Base-by-base conservation (phyloP, 2,888 invertebrate species). In the Torymus tubicola region DNA sequence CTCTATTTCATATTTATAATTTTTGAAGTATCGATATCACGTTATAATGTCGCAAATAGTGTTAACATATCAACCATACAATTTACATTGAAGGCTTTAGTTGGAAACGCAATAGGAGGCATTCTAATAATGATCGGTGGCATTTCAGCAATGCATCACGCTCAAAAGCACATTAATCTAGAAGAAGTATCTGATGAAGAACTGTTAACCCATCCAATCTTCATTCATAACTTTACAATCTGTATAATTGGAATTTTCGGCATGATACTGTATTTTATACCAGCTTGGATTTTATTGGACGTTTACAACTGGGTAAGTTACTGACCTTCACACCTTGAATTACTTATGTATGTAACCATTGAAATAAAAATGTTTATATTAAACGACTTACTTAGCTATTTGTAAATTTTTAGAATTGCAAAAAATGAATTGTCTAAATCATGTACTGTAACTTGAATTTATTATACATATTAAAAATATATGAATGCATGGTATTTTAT, bases 231-330 rank as follows among this genome's bases (percentile, higher is more conserved):
- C 81, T 89, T 89, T 69, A 21, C 85, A 14, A 84, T 90, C 68
- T 89, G 89, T 76, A 85, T 89, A 16, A 18, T 89, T 14, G 89
- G 90, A 18, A 85, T 90, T n/a, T 85, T 88, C 42, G 85, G 85
- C n/a, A 86, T 88, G 85, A 73, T 80, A 31, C 42, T 90, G n/a
- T 89, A 89, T 77, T 83, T 89, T 4, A 70, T 89, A 21, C 88
- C 90, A 50, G 84, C 84, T 31, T 90, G 90, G 89, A 75, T 88
- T 3, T 77, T 87, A 2, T 83, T 81, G 69, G 90, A 90, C 52
- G 81, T 81, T 52, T 87, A 86, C 84, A 78, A 52, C 69, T 88
- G 86, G 88, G 89, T 90, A 80, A 74, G 77, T 78, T 16, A 21
- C 50, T 63, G 24, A 52, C 60, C 53, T 53, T 2, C 24, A 3